Evolutionary conservation across 2,797 vertebrate genomes (phyloP).

Genomic region (Peromyscus eremicus): DNA sequence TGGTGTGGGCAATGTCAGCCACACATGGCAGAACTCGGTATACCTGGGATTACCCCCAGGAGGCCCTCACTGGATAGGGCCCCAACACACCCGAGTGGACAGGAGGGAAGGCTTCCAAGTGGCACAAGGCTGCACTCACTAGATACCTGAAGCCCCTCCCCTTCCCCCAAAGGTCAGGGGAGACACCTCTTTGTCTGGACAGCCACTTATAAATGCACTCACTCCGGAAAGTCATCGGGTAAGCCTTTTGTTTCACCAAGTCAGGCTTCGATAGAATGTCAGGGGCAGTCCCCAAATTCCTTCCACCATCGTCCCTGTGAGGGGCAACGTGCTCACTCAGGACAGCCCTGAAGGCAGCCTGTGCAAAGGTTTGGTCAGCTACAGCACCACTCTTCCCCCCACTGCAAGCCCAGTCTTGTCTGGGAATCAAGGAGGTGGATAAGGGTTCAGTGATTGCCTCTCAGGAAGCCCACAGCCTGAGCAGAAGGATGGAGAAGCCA

Average conservation of each 20-base stretch:
- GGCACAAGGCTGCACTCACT: background rate
- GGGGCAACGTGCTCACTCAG: fast-evolving
- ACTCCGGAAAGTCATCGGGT: background rate
- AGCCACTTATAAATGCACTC: background rate
- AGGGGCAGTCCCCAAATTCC: too few relatives aligned
- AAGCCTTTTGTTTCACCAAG: background rate
- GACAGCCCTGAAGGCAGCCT: fast-evolving
- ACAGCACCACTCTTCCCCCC: fast-evolving
- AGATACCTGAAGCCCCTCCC: background rate
- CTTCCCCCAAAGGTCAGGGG: background rate
- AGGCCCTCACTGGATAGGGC: background rate
- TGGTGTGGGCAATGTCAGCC: too few relatives aligned
- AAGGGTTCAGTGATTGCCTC: fast-evolving
- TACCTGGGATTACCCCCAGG: background rate
- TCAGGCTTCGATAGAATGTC: background rate
- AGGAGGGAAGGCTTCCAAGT: background rate
- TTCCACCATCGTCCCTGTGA: fast-evolving
- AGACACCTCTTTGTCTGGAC: background rate
- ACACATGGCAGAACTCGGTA: fast-evolving
- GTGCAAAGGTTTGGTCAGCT: fast-evolving
- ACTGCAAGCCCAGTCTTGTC: background rate
- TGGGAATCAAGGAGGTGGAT: fast-evolving
- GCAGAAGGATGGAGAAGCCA: background rate
- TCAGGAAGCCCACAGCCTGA: fast-evolving
- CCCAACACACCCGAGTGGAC: background rate